Evolutionary conservation across 2,888 invertebrate species (phyloP).

Genomic region (Diarsia dahlii): DNA sequence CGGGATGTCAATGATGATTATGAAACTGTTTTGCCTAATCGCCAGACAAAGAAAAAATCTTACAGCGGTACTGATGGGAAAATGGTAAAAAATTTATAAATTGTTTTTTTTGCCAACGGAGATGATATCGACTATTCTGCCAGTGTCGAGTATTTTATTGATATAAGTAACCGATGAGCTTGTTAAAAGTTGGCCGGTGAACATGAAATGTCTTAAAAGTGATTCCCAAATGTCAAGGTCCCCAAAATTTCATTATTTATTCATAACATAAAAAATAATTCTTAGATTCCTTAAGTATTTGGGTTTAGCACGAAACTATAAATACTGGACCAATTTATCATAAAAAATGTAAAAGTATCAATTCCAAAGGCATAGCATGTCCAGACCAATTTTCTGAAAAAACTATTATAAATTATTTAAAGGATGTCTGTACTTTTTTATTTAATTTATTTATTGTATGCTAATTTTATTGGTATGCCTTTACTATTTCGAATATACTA

Average conservation of each 20-base stretch:
- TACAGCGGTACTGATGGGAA: background rate
- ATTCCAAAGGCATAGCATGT: conserved; percentile 33
- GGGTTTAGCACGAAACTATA: background rate
- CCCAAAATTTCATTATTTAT: background rate
- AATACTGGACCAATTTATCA: background rate
- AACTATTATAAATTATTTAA: conserved; percentile 29
- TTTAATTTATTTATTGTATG: conserved; percentile 29
- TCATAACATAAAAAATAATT: background rate
- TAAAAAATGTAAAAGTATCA: conserved; percentile 1
- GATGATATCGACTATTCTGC: background rate
- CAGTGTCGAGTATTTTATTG: background rate
- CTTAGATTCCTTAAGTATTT: background rate
- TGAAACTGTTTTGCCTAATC: background rate
- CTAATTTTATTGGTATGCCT: background rate
- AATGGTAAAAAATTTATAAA: background rate
- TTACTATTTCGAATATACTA: background rate
- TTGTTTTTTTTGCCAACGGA: background rate
- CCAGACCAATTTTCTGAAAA: conserved; percentile 32
- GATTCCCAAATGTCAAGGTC: background rate
- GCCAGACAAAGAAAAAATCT: background rate
- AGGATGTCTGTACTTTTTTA: conserved; percentile 3
- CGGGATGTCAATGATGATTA: too few species aligned
- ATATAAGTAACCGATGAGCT: background rate
- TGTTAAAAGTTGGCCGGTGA: background rate
- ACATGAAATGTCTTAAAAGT: background rate